Percentiles rank a stretch among this genome's conserved stretches.
Conservation (phyloP, 2,888 invertebrate genomes). For the Octonoba sinensis region DNA sequence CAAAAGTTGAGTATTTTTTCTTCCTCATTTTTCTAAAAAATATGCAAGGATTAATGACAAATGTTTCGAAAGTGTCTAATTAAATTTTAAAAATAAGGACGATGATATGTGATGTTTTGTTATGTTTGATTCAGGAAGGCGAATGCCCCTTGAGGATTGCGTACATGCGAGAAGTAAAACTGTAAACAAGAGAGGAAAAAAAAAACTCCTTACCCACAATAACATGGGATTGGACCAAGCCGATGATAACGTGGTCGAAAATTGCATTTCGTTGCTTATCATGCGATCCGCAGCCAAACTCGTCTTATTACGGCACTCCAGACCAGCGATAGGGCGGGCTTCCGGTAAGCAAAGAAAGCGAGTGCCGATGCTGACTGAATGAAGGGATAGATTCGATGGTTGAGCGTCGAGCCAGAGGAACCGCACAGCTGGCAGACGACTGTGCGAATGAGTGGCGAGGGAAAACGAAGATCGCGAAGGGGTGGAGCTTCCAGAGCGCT, state of each 20-base stretch:
- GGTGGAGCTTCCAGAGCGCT: conserved; percentile 36
- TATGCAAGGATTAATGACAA: too few relatives aligned
- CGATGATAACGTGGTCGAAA: conserved; percentile 57
- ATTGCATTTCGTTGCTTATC: conserved; percentile 62
- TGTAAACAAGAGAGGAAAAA: too few relatives aligned
- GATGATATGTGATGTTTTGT: too few relatives aligned
- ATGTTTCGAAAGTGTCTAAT: too few relatives aligned
- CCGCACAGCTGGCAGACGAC: conserved; percentile 43
- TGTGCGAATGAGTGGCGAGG: conserved; percentile 43
- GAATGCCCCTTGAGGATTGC: too few relatives aligned
- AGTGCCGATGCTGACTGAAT: too few relatives aligned
- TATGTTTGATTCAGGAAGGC: too few relatives aligned
- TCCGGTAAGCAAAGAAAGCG: neutral
- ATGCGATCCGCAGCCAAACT: conserved; percentile 47
- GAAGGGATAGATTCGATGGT: too few relatives aligned
- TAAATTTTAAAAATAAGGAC: too few relatives aligned
- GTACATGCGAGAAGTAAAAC: too few relatives aligned
- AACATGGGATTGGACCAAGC: conserved; percentile 63
- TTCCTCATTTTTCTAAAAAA: too few relatives aligned
- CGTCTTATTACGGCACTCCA: conserved; percentile 43
- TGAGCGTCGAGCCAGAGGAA: conserved; percentile 12
- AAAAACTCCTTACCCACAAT: conserved; percentile 52
- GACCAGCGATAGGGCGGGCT: conserved; percentile 34
- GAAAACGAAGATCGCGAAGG: conserved; percentile 22
- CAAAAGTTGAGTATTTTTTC: too few relatives aligned